These are phyloP conservation scores for Drosophila cardini DNA, from an alignment of 1,140 invertebrate genomes.

Conservation along the genomic window DNA sequence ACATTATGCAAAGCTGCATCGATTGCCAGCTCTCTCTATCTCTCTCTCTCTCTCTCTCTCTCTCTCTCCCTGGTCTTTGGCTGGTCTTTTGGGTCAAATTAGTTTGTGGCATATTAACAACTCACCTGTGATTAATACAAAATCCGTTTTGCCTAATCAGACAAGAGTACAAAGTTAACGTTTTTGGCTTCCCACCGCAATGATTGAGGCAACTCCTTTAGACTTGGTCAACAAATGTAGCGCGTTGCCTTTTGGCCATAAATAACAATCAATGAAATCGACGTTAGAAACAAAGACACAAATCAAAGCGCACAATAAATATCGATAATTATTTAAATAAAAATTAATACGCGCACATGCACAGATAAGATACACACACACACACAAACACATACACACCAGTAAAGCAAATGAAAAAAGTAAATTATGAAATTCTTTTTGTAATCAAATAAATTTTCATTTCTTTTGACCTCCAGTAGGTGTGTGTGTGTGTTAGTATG, in stretches of 20 bases:
- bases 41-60: too few species aligned
- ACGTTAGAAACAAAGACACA: constrained; percentile 31
- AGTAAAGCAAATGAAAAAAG: constrained; percentile 23
- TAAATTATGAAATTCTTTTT: constrained; percentile 54
- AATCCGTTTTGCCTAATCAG: constrained; percentile 30
- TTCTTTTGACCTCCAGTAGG: constrained; percentile 32
- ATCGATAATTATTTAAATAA: constrained; percentile 5
- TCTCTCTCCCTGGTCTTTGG: too few species aligned
- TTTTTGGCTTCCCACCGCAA: not conserved
- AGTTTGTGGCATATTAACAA: constrained; percentile 26
- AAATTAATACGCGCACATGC: constrained; percentile 39
- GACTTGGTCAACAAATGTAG: constrained; percentile 2
- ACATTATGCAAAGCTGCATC: constrained; percentile 17
- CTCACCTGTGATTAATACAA: constrained; percentile 56
- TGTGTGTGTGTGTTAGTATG: too few species aligned
- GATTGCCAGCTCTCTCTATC: not conserved
- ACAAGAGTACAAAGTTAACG: constrained; percentile 22
- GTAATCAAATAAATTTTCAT: constrained; percentile 20
- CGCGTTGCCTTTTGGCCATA: constrained; percentile 22
- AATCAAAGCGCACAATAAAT: constrained; percentile 50
- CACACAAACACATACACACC: not conserved
- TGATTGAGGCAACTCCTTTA: constrained; percentile 1
- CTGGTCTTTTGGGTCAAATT: constrained; percentile 7
- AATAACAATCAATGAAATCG: constrained; percentile 43
- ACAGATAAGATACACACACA: constrained; percentile 29